A percentile compares a stretch with the other conserved stretches of the same genome.
Conservation (phyloP, 2,113 vertebrate genomes). For the Hemibates koningsi region DNA sequence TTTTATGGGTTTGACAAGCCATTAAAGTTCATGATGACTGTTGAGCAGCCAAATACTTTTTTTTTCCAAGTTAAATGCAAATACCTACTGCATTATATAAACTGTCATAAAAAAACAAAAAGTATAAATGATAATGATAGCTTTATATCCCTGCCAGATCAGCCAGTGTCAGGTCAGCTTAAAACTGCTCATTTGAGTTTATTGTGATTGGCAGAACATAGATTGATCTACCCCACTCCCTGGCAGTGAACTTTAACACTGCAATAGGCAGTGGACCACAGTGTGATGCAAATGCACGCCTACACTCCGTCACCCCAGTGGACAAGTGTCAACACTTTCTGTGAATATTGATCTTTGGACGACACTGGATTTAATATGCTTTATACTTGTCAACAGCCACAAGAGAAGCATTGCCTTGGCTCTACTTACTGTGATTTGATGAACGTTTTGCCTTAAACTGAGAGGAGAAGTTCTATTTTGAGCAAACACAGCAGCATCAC, state of each 20-base stretch:
- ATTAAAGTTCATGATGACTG: background rate
- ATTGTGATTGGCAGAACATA: conserved; percentile 38
- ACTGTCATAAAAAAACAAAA: background rate
- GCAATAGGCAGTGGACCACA: background rate
- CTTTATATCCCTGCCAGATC: background rate
- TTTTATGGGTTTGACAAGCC: background rate
- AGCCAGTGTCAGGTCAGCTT: background rate
- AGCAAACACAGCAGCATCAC: background rate
- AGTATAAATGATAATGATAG: background rate
- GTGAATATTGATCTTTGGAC: conserved; percentile 53
- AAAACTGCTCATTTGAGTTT: conserved; percentile 19
- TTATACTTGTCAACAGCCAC: conserved; percentile 44
- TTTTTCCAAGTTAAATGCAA: background rate
- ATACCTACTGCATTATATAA: background rate
- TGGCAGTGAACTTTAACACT: conserved; percentile 36
- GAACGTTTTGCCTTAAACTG: background rate
- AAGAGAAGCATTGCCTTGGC: background rate
- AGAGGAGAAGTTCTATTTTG: background rate
- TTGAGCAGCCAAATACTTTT: background rate
- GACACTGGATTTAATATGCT: conserved; percentile 63
- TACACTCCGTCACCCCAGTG: conserved; percentile 7
- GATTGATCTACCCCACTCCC: conserved; percentile 43
- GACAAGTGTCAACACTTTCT: conserved; percentile 49
- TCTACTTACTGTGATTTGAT: background rate
- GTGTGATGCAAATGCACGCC: conserved; percentile 51